phyloP scores from a whole-genome alignment of 2,113 vertebrate species.

The Archilochus colubris region DNA sequence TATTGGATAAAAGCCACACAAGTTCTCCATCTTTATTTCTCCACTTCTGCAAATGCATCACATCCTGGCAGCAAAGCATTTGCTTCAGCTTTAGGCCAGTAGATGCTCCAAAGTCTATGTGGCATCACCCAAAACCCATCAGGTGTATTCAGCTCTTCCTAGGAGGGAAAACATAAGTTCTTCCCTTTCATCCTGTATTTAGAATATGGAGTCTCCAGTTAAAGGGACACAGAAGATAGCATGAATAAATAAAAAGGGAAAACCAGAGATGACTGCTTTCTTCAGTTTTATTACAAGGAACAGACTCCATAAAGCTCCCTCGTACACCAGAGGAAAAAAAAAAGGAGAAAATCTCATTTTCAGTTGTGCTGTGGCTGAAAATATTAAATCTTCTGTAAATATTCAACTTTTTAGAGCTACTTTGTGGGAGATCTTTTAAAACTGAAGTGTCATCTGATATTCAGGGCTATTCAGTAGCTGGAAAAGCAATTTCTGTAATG shows the following conservation, averaged over 20 bases:
- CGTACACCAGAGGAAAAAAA: neutral
- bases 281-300: neutral
- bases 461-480: constrained; percentile 17
- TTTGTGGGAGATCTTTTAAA: constrained; percentile 10
- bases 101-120: neutral
- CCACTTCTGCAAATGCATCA: neutral
- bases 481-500: constrained; percentile 4
- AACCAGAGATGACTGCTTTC: neutral
- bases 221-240: neutral
- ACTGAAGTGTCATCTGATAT: constrained; percentile 42
- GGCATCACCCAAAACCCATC: neutral
- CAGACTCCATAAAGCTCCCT: neutral
- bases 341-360: neutral
- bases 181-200: neutral
- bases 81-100: neutral
- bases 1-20: neutral
- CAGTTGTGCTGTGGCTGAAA: neutral
- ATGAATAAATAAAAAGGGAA: neutral
- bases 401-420: neutral
- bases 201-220: neutral
- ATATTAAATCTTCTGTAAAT: neutral
- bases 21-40: accelerated
- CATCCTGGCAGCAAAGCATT: neutral
- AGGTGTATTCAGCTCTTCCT: neutral
- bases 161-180: neutral